Evolutionary conservation across 2,888 invertebrate genomes (phyloP), one percentile per base, ranked within the genome.

Genomic region (Pherbina coryleti): DNA sequence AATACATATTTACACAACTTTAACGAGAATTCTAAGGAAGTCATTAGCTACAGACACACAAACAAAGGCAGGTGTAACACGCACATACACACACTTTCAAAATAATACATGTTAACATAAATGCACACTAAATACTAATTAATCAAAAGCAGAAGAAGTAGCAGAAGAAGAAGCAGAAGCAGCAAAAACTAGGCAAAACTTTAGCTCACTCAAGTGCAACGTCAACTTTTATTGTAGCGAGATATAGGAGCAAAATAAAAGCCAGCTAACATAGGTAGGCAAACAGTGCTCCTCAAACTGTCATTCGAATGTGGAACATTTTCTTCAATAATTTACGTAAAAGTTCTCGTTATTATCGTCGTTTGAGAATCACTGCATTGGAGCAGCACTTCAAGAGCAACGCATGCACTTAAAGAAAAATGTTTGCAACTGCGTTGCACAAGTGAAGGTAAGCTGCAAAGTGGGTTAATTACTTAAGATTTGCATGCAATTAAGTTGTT

Each of bases 401-500:
- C 7, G 22, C 19, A 55, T 64, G 31, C 64, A n/a, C 14, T 28
- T 7, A 31, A n/a, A 17, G 37, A 25, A 31, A 34, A 64, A 9
- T 62, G 17, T 5, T 62, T 7, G 9, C 31, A 62, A 62, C 17
- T 14, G 19, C 28, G 25, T 62, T 5, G 67, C 57, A 76, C 53
- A 75, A 57, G 78, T 49, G 60, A 31, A 57, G 22, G 72, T 62
- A 72, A 22, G 17, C 72, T 57, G 34, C 37, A 72, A 82, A 83
- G 77, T 83, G 80, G 83, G 83, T 83, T 83, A 82, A 82, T 80
- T 81, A 82, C 83, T 80, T 79, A 79, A 82, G 81, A 81, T 82
- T 83, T 82, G 81, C 82, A 83, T 83, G 81, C 83, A 82, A 83
- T 83, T 83, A 83, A 82, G 83, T 81, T 83, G 81, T 82, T 82